phyloP scores from a whole-genome alignment of 2,113 vertebrate species.

The Rostratula benghalensis region DNA sequence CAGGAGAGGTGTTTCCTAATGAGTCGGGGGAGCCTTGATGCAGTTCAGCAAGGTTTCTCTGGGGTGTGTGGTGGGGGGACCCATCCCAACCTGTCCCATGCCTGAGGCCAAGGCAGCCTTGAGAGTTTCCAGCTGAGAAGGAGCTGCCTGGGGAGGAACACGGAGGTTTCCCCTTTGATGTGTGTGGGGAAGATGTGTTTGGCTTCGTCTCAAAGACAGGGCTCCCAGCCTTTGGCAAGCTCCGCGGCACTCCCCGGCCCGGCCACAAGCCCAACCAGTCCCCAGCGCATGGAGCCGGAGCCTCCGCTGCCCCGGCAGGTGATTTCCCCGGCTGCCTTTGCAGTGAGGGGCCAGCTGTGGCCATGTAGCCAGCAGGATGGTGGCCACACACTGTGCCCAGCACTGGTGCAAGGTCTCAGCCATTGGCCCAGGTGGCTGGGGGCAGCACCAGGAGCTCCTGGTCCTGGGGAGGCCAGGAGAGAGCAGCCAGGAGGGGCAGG shows the following conservation, averaged over 20 bases:
- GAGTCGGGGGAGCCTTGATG: background rate
- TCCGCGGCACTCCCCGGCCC: rapidly evolving
- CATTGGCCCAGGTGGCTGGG: rapidly evolving
- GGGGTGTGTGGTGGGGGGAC: background rate
- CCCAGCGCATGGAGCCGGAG: background rate
- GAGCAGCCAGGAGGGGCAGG: background rate
- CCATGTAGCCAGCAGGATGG: background rate
- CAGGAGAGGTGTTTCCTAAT: background rate
- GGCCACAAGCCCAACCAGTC: background rate
- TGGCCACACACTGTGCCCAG: rapidly evolving
- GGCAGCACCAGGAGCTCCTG: background rate
- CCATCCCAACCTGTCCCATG: background rate
- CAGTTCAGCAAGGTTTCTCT: background rate
- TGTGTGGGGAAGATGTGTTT: background rate
- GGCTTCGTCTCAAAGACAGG: conserved; percentile 22
- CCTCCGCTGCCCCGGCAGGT: rapidly evolving
- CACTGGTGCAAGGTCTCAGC: rapidly evolving
- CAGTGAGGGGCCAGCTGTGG: background rate
- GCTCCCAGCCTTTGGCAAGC: background rate
- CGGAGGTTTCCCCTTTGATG: conserved; percentile 39
- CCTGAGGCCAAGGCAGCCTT: conserved; percentile 11
- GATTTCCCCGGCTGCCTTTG: rapidly evolving
- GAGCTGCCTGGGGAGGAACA: background rate
- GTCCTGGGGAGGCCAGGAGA: background rate
- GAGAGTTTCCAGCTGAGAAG: background rate